Conservation (phyloP, 2,113 vertebrate species). For the Seriola rivoliana region DNA sequence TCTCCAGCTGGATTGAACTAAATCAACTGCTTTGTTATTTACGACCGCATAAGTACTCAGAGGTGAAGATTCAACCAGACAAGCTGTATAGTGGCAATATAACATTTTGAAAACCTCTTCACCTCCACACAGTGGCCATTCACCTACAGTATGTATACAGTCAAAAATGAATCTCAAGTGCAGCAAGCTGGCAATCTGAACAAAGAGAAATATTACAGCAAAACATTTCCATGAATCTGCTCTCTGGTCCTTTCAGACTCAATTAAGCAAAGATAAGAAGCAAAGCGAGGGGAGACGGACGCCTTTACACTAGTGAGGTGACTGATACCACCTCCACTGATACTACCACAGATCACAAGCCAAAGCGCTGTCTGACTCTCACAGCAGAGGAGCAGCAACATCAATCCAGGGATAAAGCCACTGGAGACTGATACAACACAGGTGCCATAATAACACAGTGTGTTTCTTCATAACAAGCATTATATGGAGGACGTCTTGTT, state of each 20-base stretch:
- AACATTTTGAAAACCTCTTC: neutral
- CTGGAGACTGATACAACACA: constrained; percentile 34
- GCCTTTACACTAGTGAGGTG: neutral
- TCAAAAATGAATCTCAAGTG: constrained; percentile 15
- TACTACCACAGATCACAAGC: constrained; percentile 15
- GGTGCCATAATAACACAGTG: constrained; percentile 29
- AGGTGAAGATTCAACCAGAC: neutral
- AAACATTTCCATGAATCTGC: constrained; percentile 13
- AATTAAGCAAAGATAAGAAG: constrained; percentile 6
- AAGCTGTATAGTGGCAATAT: neutral
- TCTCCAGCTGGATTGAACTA: constrained; percentile 12
- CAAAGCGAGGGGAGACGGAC: neutral
- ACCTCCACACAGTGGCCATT: neutral
- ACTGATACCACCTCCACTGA: constrained; percentile 42
- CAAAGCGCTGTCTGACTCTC: constrained; percentile 15
- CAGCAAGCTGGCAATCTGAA: constrained; percentile 18
- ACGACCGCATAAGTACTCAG: neutral
- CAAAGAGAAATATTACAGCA: constrained; percentile 26
- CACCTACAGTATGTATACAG: neutral
- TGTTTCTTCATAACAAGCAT: constrained; percentile 18
- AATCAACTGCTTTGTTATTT: constrained; percentile 26
- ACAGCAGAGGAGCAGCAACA: constrained; percentile 33
- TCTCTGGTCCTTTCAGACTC: constrained; percentile 23
- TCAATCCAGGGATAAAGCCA: constrained; percentile 47
- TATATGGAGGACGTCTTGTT: constrained; percentile 27